These are phyloP conservation scores for Pollicipes pollicipes DNA, from an alignment of 1,140 invertebrate genomes.

Conservation along the genomic window DNA sequence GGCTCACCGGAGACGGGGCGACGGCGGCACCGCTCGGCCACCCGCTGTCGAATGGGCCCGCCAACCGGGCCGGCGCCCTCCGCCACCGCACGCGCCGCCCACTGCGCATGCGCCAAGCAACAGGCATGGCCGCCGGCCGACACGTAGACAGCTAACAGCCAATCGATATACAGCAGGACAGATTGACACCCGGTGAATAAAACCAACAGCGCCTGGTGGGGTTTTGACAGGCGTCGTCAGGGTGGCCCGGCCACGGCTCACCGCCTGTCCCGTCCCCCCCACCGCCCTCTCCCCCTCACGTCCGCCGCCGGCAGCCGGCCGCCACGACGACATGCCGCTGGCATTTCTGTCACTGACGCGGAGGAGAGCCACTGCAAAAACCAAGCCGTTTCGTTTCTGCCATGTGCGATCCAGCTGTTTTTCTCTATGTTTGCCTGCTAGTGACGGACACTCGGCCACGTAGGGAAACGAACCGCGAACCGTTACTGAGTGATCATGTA, in stretches of 20 bases:
- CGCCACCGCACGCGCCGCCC: too few relatives aligned
- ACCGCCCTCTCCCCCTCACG: background rate
- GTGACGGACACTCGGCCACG: too few relatives aligned
- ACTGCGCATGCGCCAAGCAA: background rate
- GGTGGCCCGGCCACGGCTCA: too few relatives aligned
- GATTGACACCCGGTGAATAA: background rate
- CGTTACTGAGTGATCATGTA: too few relatives aligned
- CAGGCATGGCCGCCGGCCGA: background rate
- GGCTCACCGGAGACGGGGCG: background rate
- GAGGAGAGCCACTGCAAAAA: too few relatives aligned
- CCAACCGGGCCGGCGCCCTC: background rate
- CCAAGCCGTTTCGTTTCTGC: too few relatives aligned
- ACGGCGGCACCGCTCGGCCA: too few relatives aligned
- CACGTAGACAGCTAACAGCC: background rate
- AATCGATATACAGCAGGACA: background rate
- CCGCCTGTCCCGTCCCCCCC: background rate
- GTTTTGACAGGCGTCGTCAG: background rate
- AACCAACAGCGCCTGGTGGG: background rate
- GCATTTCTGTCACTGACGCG: too few relatives aligned
- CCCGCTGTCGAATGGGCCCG: background rate
- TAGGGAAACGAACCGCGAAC: too few relatives aligned
- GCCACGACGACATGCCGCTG: background rate
- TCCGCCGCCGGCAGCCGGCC: too few relatives aligned
- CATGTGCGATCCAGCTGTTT: too few relatives aligned
- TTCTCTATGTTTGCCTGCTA: too few relatives aligned